These are phyloP conservation scores for Troilus luridus DNA, from an alignment of 2,888 invertebrate genomes.

Conservation along the genomic window DNA sequence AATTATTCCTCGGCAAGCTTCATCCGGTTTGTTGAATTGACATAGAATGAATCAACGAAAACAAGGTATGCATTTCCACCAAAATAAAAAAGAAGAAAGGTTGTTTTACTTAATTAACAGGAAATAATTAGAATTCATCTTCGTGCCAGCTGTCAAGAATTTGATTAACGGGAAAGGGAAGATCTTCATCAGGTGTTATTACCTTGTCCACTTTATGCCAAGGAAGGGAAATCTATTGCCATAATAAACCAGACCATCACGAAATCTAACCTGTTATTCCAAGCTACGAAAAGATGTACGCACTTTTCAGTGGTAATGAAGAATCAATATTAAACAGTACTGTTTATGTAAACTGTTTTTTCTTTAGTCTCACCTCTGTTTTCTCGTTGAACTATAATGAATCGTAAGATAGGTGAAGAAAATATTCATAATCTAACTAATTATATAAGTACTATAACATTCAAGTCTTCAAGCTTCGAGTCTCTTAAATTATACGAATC, in stretches of 20 bases:
- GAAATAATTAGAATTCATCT: neutral
- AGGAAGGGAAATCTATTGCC: constrained; percentile 5
- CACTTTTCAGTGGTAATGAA: neutral
- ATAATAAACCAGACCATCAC: neutral
- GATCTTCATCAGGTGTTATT: neutral
- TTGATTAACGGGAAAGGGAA: neutral
- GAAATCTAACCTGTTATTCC: neutral
- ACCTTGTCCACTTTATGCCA: neutral
- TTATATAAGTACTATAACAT: too few species aligned
- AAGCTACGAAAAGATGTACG: neutral
- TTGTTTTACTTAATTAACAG: neutral
- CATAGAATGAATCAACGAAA: neutral
- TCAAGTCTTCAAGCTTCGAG: too few species aligned
- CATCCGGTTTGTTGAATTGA: too few species aligned
- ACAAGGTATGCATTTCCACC: neutral
- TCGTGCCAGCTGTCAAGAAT: neutral
- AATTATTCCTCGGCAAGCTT: too few species aligned
- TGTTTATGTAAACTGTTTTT: neutral
- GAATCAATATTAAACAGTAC: neutral
- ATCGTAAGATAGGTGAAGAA: too few species aligned
- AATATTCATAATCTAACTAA: too few species aligned
- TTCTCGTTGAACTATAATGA: too few species aligned
- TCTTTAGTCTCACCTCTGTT: too few species aligned
- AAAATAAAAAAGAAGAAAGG: neutral
- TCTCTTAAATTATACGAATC: too few species aligned